Evolutionary conservation across 2,888 invertebrate species (phyloP).

Genomic region (Andrena flavipes): DNA sequence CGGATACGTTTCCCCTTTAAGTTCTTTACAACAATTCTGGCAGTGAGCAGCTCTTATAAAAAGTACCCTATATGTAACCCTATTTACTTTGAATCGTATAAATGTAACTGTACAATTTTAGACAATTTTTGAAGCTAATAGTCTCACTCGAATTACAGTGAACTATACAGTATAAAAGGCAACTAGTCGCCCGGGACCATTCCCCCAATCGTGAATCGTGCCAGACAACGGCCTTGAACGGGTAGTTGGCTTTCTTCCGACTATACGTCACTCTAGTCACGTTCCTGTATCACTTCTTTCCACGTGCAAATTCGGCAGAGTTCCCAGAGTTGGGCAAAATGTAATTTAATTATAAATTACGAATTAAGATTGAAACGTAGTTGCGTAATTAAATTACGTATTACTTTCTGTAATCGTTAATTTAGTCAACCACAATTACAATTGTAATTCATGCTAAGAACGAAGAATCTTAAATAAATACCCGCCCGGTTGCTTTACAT

Average conservation of each 20-base stretch:
- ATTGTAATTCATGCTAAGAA: not conserved
- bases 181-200: not conserved
- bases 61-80: constrained; percentile 7
- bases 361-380: no score
- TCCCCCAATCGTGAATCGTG: not conserved
- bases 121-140: constrained; percentile 13
- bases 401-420: no score
- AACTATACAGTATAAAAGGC: not conserved
- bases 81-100: constrained; percentile 22
- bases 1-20: constrained; percentile 6
- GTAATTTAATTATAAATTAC: no score
- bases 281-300: not conserved
- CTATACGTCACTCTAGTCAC: not conserved
- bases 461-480: constrained; percentile 46
- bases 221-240: not conserved
- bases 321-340: no score
- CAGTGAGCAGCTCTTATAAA: constrained; percentile 50
- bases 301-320: no score
- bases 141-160: not conserved
- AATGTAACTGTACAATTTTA: constrained; percentile 48
- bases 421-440: no score
- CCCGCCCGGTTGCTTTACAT: constrained; percentile 14
- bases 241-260: not conserved
- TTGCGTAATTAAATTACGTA: no score
- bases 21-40: constrained; percentile 39